Conservation (phyloP, 2,113 vertebrate genomes). For the Salvelinus namaycush region DNA sequence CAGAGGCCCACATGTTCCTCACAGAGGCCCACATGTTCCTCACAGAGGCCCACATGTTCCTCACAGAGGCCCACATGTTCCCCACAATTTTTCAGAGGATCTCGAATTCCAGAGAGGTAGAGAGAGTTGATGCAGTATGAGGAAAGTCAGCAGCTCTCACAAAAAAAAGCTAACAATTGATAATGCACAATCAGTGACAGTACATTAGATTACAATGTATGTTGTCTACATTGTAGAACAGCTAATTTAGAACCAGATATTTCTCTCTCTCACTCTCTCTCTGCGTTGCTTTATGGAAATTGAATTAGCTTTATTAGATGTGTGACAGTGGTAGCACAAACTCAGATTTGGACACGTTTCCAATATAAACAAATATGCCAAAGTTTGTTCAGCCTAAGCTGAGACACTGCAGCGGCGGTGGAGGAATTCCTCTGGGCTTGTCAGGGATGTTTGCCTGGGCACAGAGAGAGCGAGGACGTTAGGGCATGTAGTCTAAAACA, state of each 20-base stretch:
- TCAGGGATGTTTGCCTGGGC: constrained; percentile 26
- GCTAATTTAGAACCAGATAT: background rate
- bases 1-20: background rate
- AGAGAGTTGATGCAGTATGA: background rate
- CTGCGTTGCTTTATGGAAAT: too few species aligned
- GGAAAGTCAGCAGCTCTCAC: too few species aligned
- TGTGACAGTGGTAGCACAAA: constrained; percentile 49
- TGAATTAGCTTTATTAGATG: constrained; percentile 14
- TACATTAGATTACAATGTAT: too few species aligned
- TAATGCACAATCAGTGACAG: too few species aligned
- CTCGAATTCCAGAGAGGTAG: background rate
- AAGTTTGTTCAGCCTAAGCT: constrained; percentile 28
- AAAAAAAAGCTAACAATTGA: too few species aligned
- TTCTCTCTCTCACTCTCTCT: constrained; percentile 16
- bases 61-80: background rate
- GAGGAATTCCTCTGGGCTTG: constrained; percentile 12
- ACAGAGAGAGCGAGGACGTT: constrained; percentile 24
- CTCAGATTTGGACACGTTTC: constrained; percentile 39
- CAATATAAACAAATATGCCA: constrained; percentile 40
- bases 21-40: background rate
- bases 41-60: background rate
- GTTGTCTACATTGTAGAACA: background rate
- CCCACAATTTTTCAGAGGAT: background rate
- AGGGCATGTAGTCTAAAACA: too few species aligned
- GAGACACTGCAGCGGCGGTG: constrained; percentile 14